phyloP scores from a whole-genome alignment of 30 jellyfish, hydroid and myxozoan genomes.

The Turritopsis dohrnii region DNA sequence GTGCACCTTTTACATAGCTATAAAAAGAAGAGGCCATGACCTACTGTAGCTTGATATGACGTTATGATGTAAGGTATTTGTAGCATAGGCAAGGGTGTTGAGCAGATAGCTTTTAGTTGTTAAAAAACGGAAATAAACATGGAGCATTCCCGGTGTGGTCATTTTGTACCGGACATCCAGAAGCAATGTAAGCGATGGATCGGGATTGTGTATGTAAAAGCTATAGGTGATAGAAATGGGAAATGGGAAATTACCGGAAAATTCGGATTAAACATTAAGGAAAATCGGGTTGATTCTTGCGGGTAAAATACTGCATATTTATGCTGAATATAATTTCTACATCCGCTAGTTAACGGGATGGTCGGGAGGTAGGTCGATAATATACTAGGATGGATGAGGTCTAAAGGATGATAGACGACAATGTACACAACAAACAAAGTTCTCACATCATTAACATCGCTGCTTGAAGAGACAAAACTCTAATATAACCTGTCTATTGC shows the following conservation, averaged over 20 bases:
- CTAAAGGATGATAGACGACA: too few relatives aligned
- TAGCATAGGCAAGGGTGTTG: background rate
- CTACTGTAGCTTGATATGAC: too few relatives aligned
- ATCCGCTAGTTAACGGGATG: background rate
- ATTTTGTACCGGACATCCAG: background rate
- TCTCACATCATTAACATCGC: background rate
- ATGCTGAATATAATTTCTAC: background rate
- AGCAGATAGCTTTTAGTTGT: background rate
- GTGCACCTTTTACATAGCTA: too few relatives aligned
- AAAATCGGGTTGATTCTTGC: background rate
- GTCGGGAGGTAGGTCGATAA: too few relatives aligned
- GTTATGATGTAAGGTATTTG: background rate
- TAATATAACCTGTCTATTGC: background rate
- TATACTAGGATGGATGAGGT: too few relatives aligned
- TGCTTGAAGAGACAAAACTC: background rate
- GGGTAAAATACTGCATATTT: background rate
- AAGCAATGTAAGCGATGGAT: background rate
- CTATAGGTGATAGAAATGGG: background rate
- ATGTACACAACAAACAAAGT: background rate
- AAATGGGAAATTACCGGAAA: background rate
- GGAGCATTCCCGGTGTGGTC: background rate
- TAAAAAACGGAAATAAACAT: background rate
- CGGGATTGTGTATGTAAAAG: background rate
- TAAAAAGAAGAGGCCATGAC: too few relatives aligned
- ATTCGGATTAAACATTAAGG: background rate